Percentiles rank a stretch among this genome's conserved stretches.
These are phyloP conservation scores for Maniola jurtina DNA, from an alignment of 1,140 invertebrate genomes.

Conservation along the genomic window DNA sequence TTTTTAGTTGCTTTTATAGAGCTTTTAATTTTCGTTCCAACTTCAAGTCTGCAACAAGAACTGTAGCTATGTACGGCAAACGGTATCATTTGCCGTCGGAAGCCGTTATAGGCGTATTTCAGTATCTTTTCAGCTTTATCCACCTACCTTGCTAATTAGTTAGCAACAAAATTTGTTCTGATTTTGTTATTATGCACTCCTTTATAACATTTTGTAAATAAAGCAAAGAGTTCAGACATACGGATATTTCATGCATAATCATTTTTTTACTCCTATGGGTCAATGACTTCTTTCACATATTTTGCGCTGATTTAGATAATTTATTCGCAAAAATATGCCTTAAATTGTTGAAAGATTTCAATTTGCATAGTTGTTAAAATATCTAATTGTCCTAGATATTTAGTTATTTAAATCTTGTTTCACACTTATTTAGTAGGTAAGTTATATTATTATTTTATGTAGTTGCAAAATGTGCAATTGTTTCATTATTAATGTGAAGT, in stretches of 20 bases:
- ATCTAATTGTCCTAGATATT: too few species aligned
- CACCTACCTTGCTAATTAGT: neutral
- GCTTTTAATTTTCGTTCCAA: neutral
- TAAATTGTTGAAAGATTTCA: neutral
- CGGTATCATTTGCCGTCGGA: constrained; percentile 45
- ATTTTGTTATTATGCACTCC: neutral
- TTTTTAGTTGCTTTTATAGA: neutral
- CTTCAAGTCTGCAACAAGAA: neutral
- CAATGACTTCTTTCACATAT: neutral
- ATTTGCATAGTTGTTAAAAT: neutral
- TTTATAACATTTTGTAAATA: constrained; percentile 2
- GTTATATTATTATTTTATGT: too few species aligned
- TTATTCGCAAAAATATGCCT: neutral
- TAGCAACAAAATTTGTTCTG: neutral
- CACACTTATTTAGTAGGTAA: too few species aligned
- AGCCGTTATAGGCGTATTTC: constrained; percentile 46
- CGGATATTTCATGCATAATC: neutral
- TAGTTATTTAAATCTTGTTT: too few species aligned
- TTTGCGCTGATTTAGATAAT: neutral
- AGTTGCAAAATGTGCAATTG: too few species aligned
- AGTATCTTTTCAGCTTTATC: neutral
- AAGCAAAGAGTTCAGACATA: neutral
- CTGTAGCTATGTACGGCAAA: neutral
- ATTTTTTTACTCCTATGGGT: neutral
- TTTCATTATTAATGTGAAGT: too few species aligned